Percentiles rank a stretch among this genome's conserved stretches.
Evolutionary conservation across 2,888 invertebrate species (phyloP).

Genomic region (Dynastes grantii): DNA sequence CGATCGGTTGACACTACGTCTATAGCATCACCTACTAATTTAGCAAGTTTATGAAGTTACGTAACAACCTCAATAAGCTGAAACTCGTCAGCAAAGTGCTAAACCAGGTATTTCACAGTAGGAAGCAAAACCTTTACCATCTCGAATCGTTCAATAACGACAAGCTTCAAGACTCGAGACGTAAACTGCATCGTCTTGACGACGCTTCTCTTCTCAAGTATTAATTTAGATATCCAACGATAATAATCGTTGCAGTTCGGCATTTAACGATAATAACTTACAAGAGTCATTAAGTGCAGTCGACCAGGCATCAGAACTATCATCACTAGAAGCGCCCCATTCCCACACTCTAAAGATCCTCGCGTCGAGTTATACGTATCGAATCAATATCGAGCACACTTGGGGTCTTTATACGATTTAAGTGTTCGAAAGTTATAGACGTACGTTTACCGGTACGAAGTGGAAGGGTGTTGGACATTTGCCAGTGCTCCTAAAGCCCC

Average conservation of each 20-base stretch:
- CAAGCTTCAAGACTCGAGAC: no score
- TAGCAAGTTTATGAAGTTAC: no score
- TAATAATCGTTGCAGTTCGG: neutral
- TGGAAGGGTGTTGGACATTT: neutral
- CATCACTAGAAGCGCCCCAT: neutral
- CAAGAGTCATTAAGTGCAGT: slow-evolving; percentile 6
- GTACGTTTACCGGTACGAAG: neutral
- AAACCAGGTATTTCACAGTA: no score
- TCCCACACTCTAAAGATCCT: neutral
- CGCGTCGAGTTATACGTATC: neutral
- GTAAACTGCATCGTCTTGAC: neutral
- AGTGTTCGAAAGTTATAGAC: slow-evolving; percentile 8
- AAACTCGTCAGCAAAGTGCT: no score
- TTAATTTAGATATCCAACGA: slow-evolving; percentile 14
- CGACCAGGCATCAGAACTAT: neutral
- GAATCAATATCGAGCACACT: neutral
- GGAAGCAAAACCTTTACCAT: no score
- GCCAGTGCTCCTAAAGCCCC: no score
- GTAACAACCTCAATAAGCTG: no score
- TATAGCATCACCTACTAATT: no score
- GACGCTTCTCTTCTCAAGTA: neutral
- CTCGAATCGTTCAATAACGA: no score
- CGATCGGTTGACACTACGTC: no score
- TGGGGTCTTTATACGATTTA: neutral
- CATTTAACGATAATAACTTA: neutral